Base-by-base conservation (phyloP, 2,888 invertebrate species). In the Troides aeacus region DNA sequence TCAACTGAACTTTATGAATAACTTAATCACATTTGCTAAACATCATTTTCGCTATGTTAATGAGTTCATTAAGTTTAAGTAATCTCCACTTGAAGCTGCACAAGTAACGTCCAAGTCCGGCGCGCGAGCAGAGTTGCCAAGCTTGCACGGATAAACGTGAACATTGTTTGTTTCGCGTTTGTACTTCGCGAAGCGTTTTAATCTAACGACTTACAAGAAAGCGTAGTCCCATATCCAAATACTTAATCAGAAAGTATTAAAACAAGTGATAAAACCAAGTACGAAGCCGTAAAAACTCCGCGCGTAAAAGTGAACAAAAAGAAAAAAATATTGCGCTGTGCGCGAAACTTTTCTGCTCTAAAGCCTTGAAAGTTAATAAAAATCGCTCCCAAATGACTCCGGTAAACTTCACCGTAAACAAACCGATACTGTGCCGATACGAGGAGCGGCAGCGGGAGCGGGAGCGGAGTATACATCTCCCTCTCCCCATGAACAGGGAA, bases 341-440 rank as follows among this genome's bases (percentile, higher is more conserved):
- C 74, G 76, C 74, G 75, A 76, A 87, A 82, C 81, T 84, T 84
- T 79, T 72, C 77, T 72, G 74, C 76, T 79, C 78, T 77, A 77
- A 78, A 81, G 82, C 79, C 80, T 81, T 76, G 79, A 84, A 87
- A 89, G 88, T 90, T 90, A 88, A 89, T 90, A 90, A 91, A 90
- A 90, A 90, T 88, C 81, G 89, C 77, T 86, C 84, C 86, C 87
- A 84, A 88, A 89, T 87, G 84, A 89, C 86, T 88, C 80, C 75
- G 77, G 79, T 78, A 81, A 88, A 88, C 83, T 88, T 88, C 77
- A 76, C 78, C 79, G 84, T 87, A 86, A 88, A 88, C 88, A 88
- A 81, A 84, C 84, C 84, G 82, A 85, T 84, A 81, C 83, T 75
- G 78, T 75, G 75, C 80, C 83, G 82, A 82, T 82, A 82, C 81